Base-by-base conservation (phyloP, 2,113 vertebrate genomes). In the Calypte anna region DNA sequence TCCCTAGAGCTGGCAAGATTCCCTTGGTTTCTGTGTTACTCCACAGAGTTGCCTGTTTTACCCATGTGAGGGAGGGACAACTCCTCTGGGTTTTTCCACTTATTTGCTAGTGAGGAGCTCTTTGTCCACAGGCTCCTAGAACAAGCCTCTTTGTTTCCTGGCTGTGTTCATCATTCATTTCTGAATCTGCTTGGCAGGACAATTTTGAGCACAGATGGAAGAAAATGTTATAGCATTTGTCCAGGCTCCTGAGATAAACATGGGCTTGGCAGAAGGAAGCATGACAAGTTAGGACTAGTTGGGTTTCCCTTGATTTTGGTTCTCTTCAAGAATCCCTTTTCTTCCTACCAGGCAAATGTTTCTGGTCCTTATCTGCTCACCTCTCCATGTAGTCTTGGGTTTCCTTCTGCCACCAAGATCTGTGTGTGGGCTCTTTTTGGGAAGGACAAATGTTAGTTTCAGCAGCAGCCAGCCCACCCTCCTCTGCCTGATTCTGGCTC, bases 1-100 rank as follows among this genome's bases (percentile, higher is more conserved):
- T 97, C 91, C 77, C 90, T 70, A 36, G 90, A 93, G 90, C 83
- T 80, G 79, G 55, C 68, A 96, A 72, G 67, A 66, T 91, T 91
- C 70, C 82, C 84, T 94, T 68, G 67, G 72, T 80, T 70, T 91
- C 20, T 66, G 70, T 69, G 59, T 90, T 76, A 59, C 63, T 90
- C 68, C 90, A 40, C 75, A 81, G 68, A 91, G 53, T 69, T 76
- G 63, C 43, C 13, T 50, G 13, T 83, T 74, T 48, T 81, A 72
- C 63, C 82, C 46, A 17, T 30, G 68, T 57, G 79, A 90, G 36
- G 82, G 38, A 77, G 75, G 43, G 36, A 63, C 0, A 0, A 48
- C 21, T 7, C 1, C 68, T 73, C 57, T 78, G 81, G 0, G 50
- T 96, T 96, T 96, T 96, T 95, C 93, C 78, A 89, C 67, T 94